These are phyloP conservation scores for Amblyraja radiata DNA, from an alignment of 2,797 vertebrate genomes.

Conservation along the genomic window DNA sequence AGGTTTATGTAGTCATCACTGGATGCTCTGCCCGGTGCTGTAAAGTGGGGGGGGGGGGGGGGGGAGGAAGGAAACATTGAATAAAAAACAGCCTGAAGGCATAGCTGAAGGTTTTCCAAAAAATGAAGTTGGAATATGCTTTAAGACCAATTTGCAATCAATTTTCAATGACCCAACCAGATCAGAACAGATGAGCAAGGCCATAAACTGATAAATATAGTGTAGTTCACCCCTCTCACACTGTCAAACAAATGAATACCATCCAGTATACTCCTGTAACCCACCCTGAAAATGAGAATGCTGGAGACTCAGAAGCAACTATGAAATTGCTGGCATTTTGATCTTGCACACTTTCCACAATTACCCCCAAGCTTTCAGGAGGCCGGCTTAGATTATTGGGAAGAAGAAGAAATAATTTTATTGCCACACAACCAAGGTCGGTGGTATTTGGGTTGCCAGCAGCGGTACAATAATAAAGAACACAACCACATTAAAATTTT, in stretches of 20 bases:
- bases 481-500: too few species aligned
- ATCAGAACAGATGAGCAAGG: not conserved
- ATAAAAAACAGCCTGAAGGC: not conserved
- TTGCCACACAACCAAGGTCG: too few species aligned
- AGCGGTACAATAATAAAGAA: too few species aligned
- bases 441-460: too few species aligned
- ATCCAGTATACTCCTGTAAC: not conserved
- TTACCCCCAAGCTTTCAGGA: too few species aligned
- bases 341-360: too few species aligned
- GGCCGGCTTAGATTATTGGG: too few species aligned
- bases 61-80: not conserved
- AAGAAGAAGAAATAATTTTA: too few species aligned
- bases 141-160: not conserved
- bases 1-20: not conserved
- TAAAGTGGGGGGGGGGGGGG: not conserved
- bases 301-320: too few species aligned
- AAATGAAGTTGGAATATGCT: not conserved
- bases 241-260: not conserved
- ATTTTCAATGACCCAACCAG: not conserved
- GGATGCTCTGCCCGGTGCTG: not conserved
- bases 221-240: not conserved
- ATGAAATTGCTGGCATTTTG: too few species aligned
- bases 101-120: not conserved
- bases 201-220: not conserved
- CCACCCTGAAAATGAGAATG: not conserved